Evolutionary conservation across 1,140 invertebrate species (phyloP).

Genomic region (Cydia strobilella): DNA sequence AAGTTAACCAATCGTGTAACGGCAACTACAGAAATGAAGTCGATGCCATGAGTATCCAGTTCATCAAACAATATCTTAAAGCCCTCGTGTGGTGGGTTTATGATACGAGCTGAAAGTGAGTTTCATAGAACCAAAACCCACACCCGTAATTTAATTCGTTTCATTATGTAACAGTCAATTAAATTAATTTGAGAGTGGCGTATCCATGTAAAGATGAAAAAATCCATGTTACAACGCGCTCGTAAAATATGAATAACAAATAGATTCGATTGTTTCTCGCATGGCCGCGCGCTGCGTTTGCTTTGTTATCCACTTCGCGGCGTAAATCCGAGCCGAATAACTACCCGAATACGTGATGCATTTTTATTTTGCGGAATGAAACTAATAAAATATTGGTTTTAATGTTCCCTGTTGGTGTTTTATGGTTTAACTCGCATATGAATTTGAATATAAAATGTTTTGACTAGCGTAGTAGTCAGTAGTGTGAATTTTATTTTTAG

Average conservation of each 20-base stretch:
- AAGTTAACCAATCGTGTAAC: no score
- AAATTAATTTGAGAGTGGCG: background rate
- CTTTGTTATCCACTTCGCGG: constrained; percentile 20
- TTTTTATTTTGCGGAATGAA: constrained; percentile 22
- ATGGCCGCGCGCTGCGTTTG: background rate
- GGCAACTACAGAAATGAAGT: no score
- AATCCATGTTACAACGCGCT: background rate
- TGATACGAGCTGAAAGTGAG: no score
- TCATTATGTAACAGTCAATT: no score
- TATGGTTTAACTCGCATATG: background rate
- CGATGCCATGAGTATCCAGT: no score
- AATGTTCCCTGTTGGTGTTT: background rate
- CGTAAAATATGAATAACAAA: constrained; percentile 30
- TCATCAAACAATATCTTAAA: no score
- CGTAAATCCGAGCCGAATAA: background rate
- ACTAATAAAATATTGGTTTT: constrained; percentile 24
- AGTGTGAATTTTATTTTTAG: no score
- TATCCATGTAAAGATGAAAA: background rate
- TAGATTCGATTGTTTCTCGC: constrained; percentile 25
- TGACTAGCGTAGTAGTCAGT: background rate
- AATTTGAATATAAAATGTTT: background rate
- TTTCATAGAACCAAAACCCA: no score
- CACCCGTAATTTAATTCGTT: no score
- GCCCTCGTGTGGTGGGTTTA: no score
- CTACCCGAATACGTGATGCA: constrained; percentile 15